phyloP scores from a whole-genome alignment of 2,888 invertebrate genomes.

The Leptogaster cylindrica region DNA sequence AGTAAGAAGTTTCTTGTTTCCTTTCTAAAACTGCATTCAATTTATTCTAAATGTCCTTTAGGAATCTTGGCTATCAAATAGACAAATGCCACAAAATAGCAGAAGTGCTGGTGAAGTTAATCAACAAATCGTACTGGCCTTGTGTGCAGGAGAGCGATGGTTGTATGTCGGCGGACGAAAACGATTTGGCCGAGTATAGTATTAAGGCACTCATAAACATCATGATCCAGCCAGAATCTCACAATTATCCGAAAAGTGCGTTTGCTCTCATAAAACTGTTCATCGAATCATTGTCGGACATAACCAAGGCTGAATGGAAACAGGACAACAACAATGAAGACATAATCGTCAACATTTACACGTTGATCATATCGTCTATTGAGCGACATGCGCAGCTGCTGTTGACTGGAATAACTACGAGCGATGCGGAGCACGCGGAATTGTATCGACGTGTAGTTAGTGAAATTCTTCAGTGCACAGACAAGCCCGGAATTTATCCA shows the following conservation, averaged over 20 bases:
- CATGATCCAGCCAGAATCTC: constrained; percentile 67
- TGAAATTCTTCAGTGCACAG: constrained; percentile 79
- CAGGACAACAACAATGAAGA: constrained; percentile 65
- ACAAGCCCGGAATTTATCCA: constrained; percentile 82
- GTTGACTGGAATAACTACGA: constrained; percentile 56
- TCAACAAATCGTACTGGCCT: constrained; percentile 62
- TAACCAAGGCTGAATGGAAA: constrained; percentile 64
- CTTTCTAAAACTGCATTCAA: background rate
- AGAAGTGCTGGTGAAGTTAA: constrained; percentile 60
- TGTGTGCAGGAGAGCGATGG: constrained; percentile 61
- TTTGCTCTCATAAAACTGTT: constrained; percentile 68
- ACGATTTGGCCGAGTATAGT: constrained; percentile 68
- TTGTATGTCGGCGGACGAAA: constrained; percentile 65
- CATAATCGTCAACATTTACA: constrained; percentile 71
- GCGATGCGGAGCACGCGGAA: constrained; percentile 62
- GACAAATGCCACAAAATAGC: constrained; percentile 58
- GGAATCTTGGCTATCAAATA: constrained; percentile 59
- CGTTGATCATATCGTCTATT: constrained; percentile 72
- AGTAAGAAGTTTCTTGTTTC: constrained; percentile 59
- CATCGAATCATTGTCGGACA: constrained; percentile 66
- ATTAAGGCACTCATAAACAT: constrained; percentile 67
- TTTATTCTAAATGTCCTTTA: background rate
- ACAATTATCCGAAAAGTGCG: constrained; percentile 67
- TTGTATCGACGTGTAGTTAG: constrained; percentile 70
- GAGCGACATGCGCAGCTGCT: constrained; percentile 72